Conservation (phyloP, 2,113 vertebrate genomes). For the Cryptomyrus ogoouensis region DNA sequence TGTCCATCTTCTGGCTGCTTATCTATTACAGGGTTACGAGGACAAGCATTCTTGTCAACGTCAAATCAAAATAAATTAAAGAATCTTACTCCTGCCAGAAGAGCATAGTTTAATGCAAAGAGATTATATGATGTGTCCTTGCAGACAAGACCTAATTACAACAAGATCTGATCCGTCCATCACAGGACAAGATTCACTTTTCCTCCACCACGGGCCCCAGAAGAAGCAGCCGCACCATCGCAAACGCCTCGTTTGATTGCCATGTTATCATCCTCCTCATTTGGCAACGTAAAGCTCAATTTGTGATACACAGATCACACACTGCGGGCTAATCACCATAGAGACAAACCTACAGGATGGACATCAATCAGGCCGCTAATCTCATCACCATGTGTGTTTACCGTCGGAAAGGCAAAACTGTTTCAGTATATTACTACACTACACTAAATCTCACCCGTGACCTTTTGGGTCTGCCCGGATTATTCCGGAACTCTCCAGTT, state of each 20-base stretch:
- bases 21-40: not conserved
- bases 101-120: not conserved
- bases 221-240: not conserved
- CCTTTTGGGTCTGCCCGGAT: not conserved
- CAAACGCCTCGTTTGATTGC: not conserved
- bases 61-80: not conserved
- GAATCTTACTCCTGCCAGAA: not conserved
- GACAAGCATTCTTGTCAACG: not conserved
- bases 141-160: not conserved
- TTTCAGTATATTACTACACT: not conserved
- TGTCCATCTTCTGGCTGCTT: not conserved
- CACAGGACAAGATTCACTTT: conserved; percentile 45
- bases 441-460: not conserved
- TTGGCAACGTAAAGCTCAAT: not conserved
- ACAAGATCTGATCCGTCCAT: not conserved
- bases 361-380: not conserved
- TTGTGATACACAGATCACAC: not conserved
- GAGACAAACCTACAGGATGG: not conserved
- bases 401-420: not conserved
- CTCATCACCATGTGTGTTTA: not conserved
- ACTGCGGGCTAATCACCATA: not conserved
- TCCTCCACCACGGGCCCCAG: not conserved
- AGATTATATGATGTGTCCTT: not conserved
- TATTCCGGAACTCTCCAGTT: not conserved
- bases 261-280: not conserved